These are phyloP conservation scores for Cyclargus thomasi DNA, from an alignment of 1,140 invertebrate species.

Conservation along the genomic window DNA sequence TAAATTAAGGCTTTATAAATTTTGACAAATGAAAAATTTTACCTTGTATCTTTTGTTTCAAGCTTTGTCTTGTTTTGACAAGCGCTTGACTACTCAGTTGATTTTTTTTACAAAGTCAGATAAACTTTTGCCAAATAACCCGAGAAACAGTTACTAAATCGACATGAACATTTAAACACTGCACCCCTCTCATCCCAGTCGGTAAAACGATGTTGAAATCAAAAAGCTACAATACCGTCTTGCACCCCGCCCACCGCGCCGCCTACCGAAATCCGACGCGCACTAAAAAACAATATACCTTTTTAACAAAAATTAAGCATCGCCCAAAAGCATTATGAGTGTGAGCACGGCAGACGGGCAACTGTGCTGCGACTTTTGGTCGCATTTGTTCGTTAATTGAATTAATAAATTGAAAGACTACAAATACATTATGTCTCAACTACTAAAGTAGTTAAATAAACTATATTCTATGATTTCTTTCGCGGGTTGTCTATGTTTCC, in stretches of 20 bases:
- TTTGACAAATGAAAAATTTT: too few species aligned
- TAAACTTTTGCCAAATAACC: too few species aligned
- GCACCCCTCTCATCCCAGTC: not conserved
- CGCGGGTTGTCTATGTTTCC: too few species aligned
- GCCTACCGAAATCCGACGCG: conserved; percentile 62
- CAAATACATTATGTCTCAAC: too few species aligned
- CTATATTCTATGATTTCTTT: too few species aligned
- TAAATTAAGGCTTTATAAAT: too few species aligned
- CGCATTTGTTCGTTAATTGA: not conserved
- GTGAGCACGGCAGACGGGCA: conserved; percentile 27
- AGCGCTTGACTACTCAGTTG: too few species aligned
- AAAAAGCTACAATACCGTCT: conserved; percentile 17
- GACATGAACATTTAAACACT: not conserved
- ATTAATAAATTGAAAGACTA: too few species aligned
- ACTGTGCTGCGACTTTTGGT: conserved; percentile 25
- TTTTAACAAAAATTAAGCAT: conserved; percentile 47
- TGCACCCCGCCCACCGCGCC: conserved; percentile 46
- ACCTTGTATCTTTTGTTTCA: too few species aligned
- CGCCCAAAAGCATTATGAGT: conserved; percentile 45
- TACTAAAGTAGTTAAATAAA: too few species aligned
- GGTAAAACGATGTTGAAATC: conserved; percentile 2
- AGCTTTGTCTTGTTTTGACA: too few species aligned
- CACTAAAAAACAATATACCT: conserved; percentile 60
- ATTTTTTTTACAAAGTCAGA: too few species aligned
- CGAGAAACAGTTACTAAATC: not conserved